phyloP scores from a whole-genome alignment of 2,797 vertebrate species.

The Vespertilio murinus region DNA sequence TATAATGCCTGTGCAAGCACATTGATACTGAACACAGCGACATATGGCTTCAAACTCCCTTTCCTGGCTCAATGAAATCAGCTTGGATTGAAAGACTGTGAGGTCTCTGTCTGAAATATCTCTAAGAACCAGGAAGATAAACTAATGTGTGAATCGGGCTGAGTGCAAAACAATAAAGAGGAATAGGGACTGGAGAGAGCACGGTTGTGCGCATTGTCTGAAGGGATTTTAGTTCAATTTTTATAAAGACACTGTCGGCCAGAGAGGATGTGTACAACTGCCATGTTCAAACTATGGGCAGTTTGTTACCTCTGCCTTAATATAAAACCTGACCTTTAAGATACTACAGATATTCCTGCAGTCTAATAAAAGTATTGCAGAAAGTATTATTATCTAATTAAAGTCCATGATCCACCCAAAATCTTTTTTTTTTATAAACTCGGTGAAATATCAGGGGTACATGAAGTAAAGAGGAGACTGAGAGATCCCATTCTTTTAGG shows the following conservation, averaged over 20 bases:
- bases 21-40: not conserved
- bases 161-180: not conserved
- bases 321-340: constrained; percentile 6
- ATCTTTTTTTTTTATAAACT: not conserved
- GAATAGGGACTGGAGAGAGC: not conserved
- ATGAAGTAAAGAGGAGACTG: not conserved
- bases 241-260: not conserved
- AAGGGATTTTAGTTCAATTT: not conserved
- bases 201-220: not conserved
- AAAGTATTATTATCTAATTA: not conserved
- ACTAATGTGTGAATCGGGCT: not conserved
- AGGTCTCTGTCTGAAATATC: not conserved
- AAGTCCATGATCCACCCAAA: not conserved
- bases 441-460: not conserved
- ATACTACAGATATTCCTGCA: not conserved
- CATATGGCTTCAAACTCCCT: not conserved
- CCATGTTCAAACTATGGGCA: not conserved
- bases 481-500: not conserved
- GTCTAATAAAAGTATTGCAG: not conserved
- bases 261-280: not conserved
- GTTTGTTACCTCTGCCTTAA: not conserved
- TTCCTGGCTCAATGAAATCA: not conserved
- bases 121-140: not conserved
- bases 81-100: not conserved
- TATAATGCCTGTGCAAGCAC: not conserved